Percentiles rank a stretch among this genome's conserved stretches.
phyloP scores from a whole-genome alignment of 2,113 vertebrate species.

The Podiceps cristatus region DNA sequence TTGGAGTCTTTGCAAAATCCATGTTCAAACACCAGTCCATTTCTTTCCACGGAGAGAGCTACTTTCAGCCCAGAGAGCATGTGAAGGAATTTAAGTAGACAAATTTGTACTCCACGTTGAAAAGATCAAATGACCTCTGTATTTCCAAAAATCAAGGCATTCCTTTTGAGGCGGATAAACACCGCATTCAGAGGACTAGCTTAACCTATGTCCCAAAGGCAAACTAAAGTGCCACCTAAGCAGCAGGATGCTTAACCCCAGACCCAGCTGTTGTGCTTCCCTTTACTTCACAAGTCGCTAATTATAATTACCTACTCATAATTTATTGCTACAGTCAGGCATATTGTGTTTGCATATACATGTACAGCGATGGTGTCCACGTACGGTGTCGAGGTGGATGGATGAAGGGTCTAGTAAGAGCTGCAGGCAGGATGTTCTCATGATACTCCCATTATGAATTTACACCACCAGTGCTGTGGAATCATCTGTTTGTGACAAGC shows the following conservation, averaged over 20 bases:
- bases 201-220: not conserved
- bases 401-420: too few species aligned
- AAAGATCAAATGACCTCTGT: not conserved
- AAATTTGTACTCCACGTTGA: not conserved
- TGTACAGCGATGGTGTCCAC: rapidly evolving
- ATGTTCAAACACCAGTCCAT: not conserved
- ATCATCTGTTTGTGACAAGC: not conserved
- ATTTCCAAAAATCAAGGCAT: not conserved
- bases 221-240: not conserved
- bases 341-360: not conserved
- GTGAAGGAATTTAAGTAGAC: not conserved
- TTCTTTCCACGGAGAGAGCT: not conserved
- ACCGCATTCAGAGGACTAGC: not conserved
- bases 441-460: not conserved
- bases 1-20: not conserved
- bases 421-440: not conserved
- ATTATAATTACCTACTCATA: not conserved
- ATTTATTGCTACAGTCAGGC: not conserved
- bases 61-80: not conserved
- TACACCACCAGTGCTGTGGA: not conserved
- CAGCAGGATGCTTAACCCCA: not conserved
- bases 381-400: not conserved
- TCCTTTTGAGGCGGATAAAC: not conserved
- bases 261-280: not conserved
- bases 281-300: not conserved